Evolutionary conservation across 30 jellyfish, hydroid and myxozoan species (phyloP).

Genomic region (Aurelia sp.): DNA sequence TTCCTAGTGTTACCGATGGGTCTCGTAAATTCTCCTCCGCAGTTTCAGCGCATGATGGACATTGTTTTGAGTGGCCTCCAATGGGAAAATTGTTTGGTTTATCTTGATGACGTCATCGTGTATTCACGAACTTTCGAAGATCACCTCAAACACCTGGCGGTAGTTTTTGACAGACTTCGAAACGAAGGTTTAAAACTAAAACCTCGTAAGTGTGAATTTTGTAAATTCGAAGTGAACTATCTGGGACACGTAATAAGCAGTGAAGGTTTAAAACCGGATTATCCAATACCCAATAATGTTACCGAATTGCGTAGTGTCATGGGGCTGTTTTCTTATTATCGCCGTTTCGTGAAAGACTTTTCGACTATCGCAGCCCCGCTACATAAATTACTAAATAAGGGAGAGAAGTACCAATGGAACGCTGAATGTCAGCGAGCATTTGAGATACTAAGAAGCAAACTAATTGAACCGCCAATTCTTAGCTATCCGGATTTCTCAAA

Average conservation of each 20-base stretch:
- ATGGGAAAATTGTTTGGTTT: constrained; percentile 7
- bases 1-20: constrained; percentile 38
- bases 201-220: constrained; percentile 24
- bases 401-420: too few relatives aligned
- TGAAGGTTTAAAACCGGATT: constrained; percentile 1
- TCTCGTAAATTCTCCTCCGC: constrained; percentile 27
- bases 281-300: too few relatives aligned
- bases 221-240: not conserved
- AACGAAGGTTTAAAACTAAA: constrained; percentile 2
- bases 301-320: too few relatives aligned
- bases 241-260: constrained; percentile 30
- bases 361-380: too few relatives aligned
- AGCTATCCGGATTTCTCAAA: constrained; percentile 1
- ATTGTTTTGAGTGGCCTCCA: not conserved
- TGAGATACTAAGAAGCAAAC: too few relatives aligned
- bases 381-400: too few relatives aligned
- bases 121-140: constrained; percentile 4
- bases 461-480: constrained; percentile 4
- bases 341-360: too few relatives aligned
- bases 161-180: constrained; percentile 34
- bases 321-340: too few relatives aligned
- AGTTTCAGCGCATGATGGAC: constrained; percentile 17
- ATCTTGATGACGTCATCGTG: constrained; percentile 33
- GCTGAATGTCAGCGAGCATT: too few relatives aligned
- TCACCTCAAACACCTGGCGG: not conserved